A percentile compares a stretch with the other conserved stretches of the same genome.
Evolutionary conservation across 2,888 invertebrate species (phyloP).

Genomic region (Uropetala carovei): DNA sequence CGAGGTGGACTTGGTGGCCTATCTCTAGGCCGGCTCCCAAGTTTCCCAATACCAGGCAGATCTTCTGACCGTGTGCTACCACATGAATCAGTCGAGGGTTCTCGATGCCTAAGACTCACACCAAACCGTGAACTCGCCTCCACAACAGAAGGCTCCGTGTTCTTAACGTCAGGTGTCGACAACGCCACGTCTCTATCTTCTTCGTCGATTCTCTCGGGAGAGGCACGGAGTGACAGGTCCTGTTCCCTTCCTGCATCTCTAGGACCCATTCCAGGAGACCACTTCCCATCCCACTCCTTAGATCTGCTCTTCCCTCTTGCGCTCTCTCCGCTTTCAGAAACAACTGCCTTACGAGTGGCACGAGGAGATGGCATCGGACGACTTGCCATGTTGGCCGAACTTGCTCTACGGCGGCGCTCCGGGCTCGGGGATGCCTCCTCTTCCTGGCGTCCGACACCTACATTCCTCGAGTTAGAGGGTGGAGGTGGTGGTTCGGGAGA

Average conservation of each 20-base stretch:
- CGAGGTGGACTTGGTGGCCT: slow-evolving; percentile 74
- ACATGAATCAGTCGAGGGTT: slow-evolving; percentile 80
- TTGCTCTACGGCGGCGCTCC: slow-evolving; percentile 70
- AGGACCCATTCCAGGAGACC: slow-evolving; percentile 56
- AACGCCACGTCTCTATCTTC: slow-evolving; percentile 66
- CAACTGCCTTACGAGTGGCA: slow-evolving; percentile 71
- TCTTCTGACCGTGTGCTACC: slow-evolving; percentile 77
- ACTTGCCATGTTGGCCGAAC: slow-evolving; percentile 71
- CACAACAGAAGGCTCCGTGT: slow-evolving; percentile 81
- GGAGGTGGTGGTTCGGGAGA: slow-evolving; percentile 71
- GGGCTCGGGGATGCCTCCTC: slow-evolving; percentile 69
- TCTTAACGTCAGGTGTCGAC: slow-evolving; percentile 66
- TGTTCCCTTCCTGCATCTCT: slow-evolving; percentile 37
- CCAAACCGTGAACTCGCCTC: slow-evolving; percentile 85
- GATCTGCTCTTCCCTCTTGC: slow-evolving; percentile 72
- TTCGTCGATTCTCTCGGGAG: slow-evolving; percentile 68
- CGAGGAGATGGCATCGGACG: slow-evolving; percentile 72
- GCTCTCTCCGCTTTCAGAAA: slow-evolving; percentile 50
- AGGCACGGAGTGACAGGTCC: slow-evolving; percentile 66
- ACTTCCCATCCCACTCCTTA: slow-evolving; percentile 66
- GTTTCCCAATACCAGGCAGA: slow-evolving; percentile 70
- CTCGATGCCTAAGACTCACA: slow-evolving; percentile 81
- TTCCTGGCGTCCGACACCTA: slow-evolving; percentile 12
- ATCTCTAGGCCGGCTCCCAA: slow-evolving; percentile 73
- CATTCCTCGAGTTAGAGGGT: slow-evolving; percentile 70